These are phyloP conservation scores for Periophthalmus modestus DNA, from an alignment of 2,113 vertebrate species.

Conservation along the genomic window DNA sequence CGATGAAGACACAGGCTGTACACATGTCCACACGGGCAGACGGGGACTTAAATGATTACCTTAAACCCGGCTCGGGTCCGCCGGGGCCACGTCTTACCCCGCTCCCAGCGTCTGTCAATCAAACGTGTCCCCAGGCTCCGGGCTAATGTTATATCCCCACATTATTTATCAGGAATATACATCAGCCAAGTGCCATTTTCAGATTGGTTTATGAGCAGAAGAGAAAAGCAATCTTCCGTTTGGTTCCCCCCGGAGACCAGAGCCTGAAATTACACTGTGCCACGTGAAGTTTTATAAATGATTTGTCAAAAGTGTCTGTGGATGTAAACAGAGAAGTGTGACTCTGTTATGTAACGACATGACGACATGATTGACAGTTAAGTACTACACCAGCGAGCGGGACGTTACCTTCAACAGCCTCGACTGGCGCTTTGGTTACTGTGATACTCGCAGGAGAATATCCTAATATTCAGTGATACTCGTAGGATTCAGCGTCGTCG, in stretches of 20 bases:
- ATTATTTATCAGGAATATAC: slow-evolving; percentile 1
- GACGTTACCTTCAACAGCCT: too few relatives aligned
- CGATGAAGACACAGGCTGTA: slow-evolving; percentile 33
- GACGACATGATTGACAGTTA: too few relatives aligned
- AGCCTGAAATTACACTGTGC: neutral
- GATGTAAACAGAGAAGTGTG: neutral
- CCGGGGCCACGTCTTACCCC: neutral
- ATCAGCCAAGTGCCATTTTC: slow-evolving; percentile 4
- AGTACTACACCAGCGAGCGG: too few relatives aligned
- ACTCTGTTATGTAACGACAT: too few relatives aligned
- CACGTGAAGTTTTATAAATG: neutral
- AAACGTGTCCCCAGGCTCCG: slow-evolving; percentile 2
- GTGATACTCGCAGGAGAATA: too few relatives aligned
- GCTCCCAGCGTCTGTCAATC: slow-evolving; percentile 22
- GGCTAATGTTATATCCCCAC: neutral
- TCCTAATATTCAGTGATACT: too few relatives aligned
- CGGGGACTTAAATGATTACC: slow-evolving; percentile 14
- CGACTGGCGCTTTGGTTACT: too few relatives aligned
- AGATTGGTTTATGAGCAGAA: slow-evolving; percentile 9
- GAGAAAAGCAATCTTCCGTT: slow-evolving; percentile 3
- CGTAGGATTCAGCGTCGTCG: too few relatives aligned
- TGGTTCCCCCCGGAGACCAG: neutral
- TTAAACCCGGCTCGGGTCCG: slow-evolving; percentile 10
- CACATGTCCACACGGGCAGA: slow-evolving; percentile 13
- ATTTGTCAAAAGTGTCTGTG: neutral